Percentiles rank a stretch among this genome's conserved stretches.
Conservation (phyloP, 1,140 invertebrate genomes). For the Bombus confusus region DNA sequence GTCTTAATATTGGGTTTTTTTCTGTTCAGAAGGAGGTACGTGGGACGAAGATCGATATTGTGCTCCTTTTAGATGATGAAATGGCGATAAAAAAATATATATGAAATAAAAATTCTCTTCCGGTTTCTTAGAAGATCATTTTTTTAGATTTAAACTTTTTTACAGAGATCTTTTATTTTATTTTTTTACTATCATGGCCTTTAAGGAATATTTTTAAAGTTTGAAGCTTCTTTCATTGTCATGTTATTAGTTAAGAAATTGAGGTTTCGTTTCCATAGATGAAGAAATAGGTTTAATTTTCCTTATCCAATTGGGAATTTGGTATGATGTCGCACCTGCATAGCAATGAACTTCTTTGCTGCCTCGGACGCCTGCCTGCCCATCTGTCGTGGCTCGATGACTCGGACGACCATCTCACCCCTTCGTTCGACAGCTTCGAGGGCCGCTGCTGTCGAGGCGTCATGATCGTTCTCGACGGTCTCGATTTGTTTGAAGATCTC, state of each 20-base stretch:
- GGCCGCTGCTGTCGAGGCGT: constrained; percentile 94
- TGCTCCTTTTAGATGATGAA: too few species aligned
- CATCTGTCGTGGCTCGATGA: constrained; percentile 93
- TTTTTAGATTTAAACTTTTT: too few species aligned
- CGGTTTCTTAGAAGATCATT: too few species aligned
- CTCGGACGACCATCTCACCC: constrained; percentile 96
- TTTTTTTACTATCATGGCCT: too few species aligned
- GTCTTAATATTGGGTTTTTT: too few species aligned
- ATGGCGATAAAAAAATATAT: too few species aligned
- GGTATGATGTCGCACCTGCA: constrained; percentile 83
- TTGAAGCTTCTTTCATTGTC: too few species aligned
- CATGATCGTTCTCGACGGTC: constrained; percentile 96
- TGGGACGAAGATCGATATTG: too few species aligned
- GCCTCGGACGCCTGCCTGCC: constrained; percentile 91
- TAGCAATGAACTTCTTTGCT: constrained; percentile 90
- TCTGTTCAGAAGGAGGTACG: too few species aligned
- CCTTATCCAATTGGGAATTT: background rate
- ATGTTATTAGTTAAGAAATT: background rate
- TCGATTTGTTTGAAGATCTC: constrained; percentile 98
- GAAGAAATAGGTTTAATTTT: background rate
- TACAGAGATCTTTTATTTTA: too few species aligned
- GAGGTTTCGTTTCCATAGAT: background rate
- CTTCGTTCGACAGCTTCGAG: constrained; percentile 94
- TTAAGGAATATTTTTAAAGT: too few species aligned
- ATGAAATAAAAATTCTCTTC: too few species aligned